Evolutionary conservation across 1,140 invertebrate species (phyloP), one percentile per base, ranked within the genome.

Genomic region (Sweltsa coloradensis): DNA sequence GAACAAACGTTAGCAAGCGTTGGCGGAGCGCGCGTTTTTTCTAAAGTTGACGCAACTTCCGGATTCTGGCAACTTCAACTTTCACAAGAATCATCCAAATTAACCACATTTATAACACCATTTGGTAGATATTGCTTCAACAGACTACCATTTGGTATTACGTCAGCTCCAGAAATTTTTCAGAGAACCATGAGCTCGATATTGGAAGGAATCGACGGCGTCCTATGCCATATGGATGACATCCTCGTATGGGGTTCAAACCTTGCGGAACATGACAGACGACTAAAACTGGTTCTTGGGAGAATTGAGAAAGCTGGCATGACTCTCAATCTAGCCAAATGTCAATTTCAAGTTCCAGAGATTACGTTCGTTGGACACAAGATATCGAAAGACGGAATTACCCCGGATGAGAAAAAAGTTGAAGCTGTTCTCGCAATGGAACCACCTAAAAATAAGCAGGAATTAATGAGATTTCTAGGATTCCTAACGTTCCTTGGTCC

Each of bases 221-320:
- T 52, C 18, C 23, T 48, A 18, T 42, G 37, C 27, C 40, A 52
- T 29, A 29, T 26, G 11, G 51, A 52, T 27, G 51, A 52, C 24
- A 48, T 52, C 9, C 25, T 52, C 18, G 41, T 52, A 3, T 11
- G 48, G 21, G 16, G 31, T 16, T 18, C 50, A 11, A 13, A n/a
- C 37, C 2, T 26, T 42, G 11, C 31, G 25, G 41, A 14, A 37
- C n/a, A 37, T 37, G 5, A 37, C 23, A 37, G 5, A 5, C 5
- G 36, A 5, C 11, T 37, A 19, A 7, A 37, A 9, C 18, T 19
- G 23, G 36, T 37, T 22, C 36, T 37, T 11, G 5, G 4, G 5
- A 3, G n/a, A 11, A 7, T 37, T 11, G 3, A 37, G 11, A 5
- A 5, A 19, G n/a, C 18, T 19, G 36, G 36, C 7, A 19, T 16